Evolutionary conservation across 2,797 vertebrate species (phyloP).

Genomic region (Sternarchorhynchus goeldii): DNA sequence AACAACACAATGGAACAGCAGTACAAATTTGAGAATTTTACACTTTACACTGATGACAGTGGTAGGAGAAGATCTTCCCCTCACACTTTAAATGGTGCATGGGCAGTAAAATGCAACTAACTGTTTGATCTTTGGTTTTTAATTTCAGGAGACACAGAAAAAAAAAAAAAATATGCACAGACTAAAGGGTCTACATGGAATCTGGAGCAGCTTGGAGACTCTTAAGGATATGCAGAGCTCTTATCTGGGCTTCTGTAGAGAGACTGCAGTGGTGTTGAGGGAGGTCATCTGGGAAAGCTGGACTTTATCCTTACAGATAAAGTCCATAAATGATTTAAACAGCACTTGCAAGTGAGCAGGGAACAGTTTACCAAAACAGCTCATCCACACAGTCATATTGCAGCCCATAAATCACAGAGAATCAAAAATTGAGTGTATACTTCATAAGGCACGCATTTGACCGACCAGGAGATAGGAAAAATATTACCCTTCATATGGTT

Average conservation of each 20-base stretch:
- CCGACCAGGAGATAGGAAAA: background rate
- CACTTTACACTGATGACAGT: too few species aligned
- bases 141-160: background rate
- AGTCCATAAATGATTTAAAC: constrained; percentile 21
- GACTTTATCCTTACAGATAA: background rate
- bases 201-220: background rate
- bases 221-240: constrained; percentile 1
- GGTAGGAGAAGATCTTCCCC: too few species aligned
- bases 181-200: constrained; percentile 8
- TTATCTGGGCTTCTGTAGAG: background rate
- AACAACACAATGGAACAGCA: too few species aligned
- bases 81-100: too few species aligned
- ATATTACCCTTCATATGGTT: constrained; percentile 14
- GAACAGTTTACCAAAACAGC: background rate
- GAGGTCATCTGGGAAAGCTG: background rate
- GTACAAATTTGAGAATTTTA: too few species aligned
- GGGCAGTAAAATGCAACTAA: too few species aligned
- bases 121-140: background rate
- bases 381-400: background rate
- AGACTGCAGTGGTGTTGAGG: background rate
- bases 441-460: background rate
- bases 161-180: background rate
- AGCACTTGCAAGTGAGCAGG: background rate
- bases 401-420: constrained; percentile 5
- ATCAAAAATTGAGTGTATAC: background rate